Evolutionary conservation across 2,888 invertebrate species (phyloP).

Genomic region (Ophion costatus): DNA sequence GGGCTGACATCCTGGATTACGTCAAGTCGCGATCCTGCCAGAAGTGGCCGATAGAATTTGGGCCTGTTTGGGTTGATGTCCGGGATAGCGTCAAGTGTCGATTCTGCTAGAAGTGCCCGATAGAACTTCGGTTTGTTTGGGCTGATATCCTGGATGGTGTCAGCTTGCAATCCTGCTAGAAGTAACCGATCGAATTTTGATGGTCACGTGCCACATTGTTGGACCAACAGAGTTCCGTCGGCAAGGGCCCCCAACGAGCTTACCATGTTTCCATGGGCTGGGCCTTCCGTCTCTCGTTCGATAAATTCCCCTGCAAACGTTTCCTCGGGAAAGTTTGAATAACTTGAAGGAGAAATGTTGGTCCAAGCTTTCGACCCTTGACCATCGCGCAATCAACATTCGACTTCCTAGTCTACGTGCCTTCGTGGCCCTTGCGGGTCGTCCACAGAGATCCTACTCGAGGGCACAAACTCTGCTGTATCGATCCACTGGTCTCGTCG

Average conservation of each 20-base stretch:
- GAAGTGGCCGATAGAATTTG: background rate
- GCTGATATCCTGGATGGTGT: no score
- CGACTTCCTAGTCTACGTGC: constrained; percentile 33
- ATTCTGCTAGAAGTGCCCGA: no score
- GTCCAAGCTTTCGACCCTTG: constrained; percentile 49
- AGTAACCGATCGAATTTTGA: no score
- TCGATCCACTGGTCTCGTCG: constrained; percentile 43
- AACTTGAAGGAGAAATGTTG: no score
- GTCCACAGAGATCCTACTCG: constrained; percentile 16
- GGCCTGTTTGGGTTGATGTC: background rate
- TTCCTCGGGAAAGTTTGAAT: no score
- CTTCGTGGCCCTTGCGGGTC: constrained; percentile 25
- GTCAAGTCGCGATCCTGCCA: background rate
- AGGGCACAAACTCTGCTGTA: background rate
- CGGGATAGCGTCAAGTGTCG: no score
- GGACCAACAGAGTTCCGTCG: constrained; percentile 30
- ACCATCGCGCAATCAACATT: constrained; percentile 55
- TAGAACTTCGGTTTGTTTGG: no score
- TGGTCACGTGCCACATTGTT: background rate
- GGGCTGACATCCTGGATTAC: background rate
- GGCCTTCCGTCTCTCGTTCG: no score
- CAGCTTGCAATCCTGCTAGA: no score
- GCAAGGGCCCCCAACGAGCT: no score
- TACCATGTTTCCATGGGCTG: no score
- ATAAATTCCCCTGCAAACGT: no score